Conservation (phyloP, 2,888 invertebrate genomes). For the Lasius platythorax region DNA sequence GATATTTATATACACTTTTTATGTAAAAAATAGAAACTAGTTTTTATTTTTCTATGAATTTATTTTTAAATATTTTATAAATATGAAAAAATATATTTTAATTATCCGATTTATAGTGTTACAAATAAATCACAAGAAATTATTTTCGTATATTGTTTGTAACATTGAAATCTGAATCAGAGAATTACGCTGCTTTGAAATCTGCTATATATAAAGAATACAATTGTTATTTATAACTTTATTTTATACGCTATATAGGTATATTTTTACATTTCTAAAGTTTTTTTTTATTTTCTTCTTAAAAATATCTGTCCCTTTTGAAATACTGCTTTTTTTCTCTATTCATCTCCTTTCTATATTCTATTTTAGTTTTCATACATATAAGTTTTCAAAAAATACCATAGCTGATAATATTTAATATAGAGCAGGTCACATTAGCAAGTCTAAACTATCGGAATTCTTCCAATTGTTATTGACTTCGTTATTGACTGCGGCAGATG, state of each 20-base stretch:
- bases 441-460: not conserved
- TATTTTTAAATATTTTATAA: conserved; percentile 3
- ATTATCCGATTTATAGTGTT: not conserved
- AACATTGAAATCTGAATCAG: not conserved
- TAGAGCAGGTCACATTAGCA: not conserved
- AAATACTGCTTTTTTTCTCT: not conserved
- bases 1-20: not conserved
- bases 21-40: not conserved
- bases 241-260: not conserved
- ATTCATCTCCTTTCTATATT: not conserved
- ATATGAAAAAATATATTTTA: not conserved
- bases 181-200: not conserved
- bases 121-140: not conserved
- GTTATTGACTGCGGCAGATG: not conserved
- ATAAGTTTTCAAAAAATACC: not conserved
- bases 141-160: not conserved
- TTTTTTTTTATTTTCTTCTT: not conserved
- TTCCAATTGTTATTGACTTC: not conserved
- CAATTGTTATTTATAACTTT: not conserved
- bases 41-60: not conserved
- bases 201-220: not conserved
- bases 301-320: not conserved
- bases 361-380: not conserved
- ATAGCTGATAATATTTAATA: not conserved
- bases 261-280: not conserved